phyloP scores from a whole-genome alignment of 2,113 vertebrate genomes.

The Alethe castanea region DNA sequence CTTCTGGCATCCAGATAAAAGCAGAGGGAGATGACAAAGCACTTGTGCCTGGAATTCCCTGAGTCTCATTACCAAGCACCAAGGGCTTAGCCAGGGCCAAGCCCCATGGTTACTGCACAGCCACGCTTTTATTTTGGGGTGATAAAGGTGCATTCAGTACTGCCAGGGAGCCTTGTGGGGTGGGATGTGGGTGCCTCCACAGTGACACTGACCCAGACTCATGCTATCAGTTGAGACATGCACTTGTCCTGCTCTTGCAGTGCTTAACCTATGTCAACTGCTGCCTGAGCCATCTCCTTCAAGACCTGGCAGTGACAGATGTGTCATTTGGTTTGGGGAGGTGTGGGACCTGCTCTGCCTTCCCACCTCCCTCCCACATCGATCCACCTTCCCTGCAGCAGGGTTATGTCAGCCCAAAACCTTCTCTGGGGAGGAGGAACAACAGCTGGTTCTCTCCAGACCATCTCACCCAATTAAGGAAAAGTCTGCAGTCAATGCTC shows the following conservation, averaged over 20 bases:
- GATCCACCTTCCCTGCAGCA: neutral
- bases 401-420: neutral
- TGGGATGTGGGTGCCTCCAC: accelerated
- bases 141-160: neutral
- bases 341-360: neutral
- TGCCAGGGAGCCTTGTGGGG: accelerated
- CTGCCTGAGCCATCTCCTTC: neutral
- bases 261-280: slow-evolving; percentile 10
- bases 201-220: neutral
- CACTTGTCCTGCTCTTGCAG: neutral
- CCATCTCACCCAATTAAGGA: neutral
- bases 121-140: neutral
- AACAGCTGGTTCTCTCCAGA: slow-evolving; percentile 10
- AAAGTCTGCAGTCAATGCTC: neutral
- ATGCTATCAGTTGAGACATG: neutral
- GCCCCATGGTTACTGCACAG: neutral
- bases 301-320: neutral
- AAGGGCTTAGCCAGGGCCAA: neutral
- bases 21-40: neutral
- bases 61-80: neutral
- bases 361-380: neutral
- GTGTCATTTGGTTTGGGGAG: accelerated
- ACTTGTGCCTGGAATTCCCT: neutral
- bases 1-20: neutral
- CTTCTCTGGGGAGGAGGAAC: neutral